Evolutionary conservation across 2,888 invertebrate species (phyloP).

Genomic region (Diadegma fenestrale): DNA sequence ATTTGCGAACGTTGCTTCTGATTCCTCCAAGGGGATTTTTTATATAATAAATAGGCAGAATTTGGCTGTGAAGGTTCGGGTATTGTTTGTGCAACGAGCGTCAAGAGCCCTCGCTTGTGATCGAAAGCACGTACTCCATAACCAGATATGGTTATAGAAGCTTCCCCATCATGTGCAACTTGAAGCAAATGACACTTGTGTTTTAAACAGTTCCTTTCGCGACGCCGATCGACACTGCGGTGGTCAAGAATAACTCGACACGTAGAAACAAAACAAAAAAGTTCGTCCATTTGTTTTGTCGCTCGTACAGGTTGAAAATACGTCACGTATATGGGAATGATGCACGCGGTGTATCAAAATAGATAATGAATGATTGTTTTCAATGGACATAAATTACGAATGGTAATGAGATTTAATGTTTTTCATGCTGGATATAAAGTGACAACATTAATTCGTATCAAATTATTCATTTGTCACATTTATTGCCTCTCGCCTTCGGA

Average conservation of each 20-base stretch:
- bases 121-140: slow-evolving; percentile 73
- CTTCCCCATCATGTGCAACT: slow-evolving; percentile 66
- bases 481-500: neutral
- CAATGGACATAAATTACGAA: slow-evolving; percentile 1
- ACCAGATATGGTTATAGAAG: slow-evolving; percentile 67
- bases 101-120: slow-evolving; percentile 63
- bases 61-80: slow-evolving; percentile 19
- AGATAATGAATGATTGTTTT: slow-evolving; percentile 19
- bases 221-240: slow-evolving; percentile 61
- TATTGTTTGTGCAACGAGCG: slow-evolving; percentile 37
- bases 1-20: neutral
- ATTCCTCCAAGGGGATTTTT: slow-evolving; percentile 29
- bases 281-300: slow-evolving; percentile 3
- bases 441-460: neutral
- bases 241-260: slow-evolving; percentile 73
- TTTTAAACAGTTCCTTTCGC: slow-evolving; percentile 73
- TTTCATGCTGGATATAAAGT: neutral
- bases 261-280: slow-evolving; percentile 31
- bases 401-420: neutral
- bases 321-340: slow-evolving; percentile 11
- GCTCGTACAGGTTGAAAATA: neutral
- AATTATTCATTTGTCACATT: neutral
- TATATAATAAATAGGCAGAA: slow-evolving; percentile 45
- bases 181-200: slow-evolving; percentile 71
- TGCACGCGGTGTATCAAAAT: neutral